Conservation (phyloP, 2,888 invertebrate genomes). For the Caradrina kadenii region DNA sequence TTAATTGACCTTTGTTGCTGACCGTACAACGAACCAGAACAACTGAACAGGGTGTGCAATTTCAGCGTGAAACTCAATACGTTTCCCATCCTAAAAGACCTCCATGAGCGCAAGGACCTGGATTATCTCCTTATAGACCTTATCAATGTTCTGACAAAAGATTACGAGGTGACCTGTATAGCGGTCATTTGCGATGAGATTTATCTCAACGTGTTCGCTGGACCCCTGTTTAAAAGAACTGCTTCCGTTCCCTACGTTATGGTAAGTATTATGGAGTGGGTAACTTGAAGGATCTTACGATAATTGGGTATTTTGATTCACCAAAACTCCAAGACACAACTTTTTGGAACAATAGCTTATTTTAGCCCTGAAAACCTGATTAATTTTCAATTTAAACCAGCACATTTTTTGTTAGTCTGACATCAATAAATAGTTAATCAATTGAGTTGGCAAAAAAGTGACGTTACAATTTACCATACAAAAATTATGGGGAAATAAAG, state of each 20-base stretch:
- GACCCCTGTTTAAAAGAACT: constrained; percentile 84
- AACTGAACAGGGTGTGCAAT: background rate
- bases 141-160: constrained; percentile 70
- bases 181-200: constrained; percentile 88
- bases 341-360: too few species aligned
- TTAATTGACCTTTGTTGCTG: background rate
- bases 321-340: too few species aligned
- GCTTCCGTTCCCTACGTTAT: constrained; percentile 86
- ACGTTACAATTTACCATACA: too few species aligned
- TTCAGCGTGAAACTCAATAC: constrained; percentile 69
- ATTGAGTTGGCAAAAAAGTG: too few species aligned
- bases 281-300: too few species aligned
- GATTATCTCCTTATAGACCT: constrained; percentile 78
- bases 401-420: too few species aligned
- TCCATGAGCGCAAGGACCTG: constrained; percentile 75
- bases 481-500: too few species aligned
- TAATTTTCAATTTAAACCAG: too few species aligned
- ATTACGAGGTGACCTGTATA: constrained; percentile 86
- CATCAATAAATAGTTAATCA: too few species aligned
- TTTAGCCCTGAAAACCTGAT: too few species aligned
- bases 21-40: background rate
- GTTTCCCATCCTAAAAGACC: constrained; percentile 69
- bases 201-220: constrained; percentile 89
- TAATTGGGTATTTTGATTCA: too few species aligned
- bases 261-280: constrained; percentile 73